These are phyloP conservation scores for Macrotus californicus DNA, from an alignment of 2,113 vertebrate species.

Conservation along the genomic window DNA sequence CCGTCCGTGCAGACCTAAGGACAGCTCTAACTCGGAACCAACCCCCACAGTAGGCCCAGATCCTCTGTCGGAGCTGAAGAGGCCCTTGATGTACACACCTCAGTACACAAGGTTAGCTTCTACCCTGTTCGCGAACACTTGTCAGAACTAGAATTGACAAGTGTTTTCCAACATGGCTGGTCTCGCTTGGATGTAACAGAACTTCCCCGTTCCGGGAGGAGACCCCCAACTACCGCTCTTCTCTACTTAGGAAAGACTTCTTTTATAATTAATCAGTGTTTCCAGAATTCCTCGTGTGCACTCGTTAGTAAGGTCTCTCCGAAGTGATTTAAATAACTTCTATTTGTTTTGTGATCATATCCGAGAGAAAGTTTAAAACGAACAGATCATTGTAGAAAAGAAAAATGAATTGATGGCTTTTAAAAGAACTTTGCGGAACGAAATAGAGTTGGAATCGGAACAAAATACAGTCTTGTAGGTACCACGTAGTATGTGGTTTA, in stretches of 20 bases:
- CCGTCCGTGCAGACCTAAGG: not conserved
- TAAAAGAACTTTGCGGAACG: not conserved
- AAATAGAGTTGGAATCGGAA: not conserved
- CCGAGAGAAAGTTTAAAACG: conserved; percentile 45
- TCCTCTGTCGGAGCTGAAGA: not conserved
- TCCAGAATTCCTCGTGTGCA: not conserved
- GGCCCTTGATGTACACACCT: not conserved
- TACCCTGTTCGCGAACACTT: conserved; percentile 19
- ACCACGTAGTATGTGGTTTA: not conserved
- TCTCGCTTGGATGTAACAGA: conserved; percentile 18
- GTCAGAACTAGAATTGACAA: conserved; percentile 67
- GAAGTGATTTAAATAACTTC: not conserved
- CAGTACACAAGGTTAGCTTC: conserved; percentile 40
- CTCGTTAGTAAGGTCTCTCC: not conserved
- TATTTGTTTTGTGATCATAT: not conserved
- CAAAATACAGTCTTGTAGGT: not conserved
- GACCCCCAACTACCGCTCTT: conserved; percentile 7
- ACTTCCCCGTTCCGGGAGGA: conserved; percentile 49
- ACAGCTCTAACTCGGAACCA: not conserved
- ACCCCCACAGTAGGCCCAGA: not conserved
- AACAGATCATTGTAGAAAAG: not conserved
- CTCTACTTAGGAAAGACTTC: not conserved
- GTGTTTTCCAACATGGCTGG: conserved; percentile 72
- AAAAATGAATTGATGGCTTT: not conserved
- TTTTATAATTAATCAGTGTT: not conserved